Evolutionary conservation across 2,113 vertebrate species (phyloP), one percentile per base, ranked within the genome.

Genomic region (Halcyon senegalensis): DNA sequence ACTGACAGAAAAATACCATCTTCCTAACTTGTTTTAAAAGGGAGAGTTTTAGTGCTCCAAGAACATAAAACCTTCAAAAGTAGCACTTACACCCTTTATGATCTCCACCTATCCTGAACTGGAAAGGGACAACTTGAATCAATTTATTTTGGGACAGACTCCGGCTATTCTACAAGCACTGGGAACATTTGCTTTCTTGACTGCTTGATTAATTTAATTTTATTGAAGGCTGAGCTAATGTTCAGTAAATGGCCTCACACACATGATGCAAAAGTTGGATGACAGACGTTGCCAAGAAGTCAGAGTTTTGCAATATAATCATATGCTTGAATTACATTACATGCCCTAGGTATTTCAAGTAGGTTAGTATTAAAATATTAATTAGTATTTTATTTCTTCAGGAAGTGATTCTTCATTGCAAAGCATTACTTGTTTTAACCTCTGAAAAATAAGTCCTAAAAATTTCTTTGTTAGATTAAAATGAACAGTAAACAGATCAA

Each of bases 181-280:
- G 27, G 30, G 74, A 82, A 58, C 25, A 30, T 39, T n/a, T 17
- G 6, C 15, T 78, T 77, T 8, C 35, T 78, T 79, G n/a, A 8
- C 43, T 44, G 7, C 16, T 31, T 67, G 25, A 33, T 41, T 48
- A 25, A 87, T 70, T 93, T 83, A 25, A 85, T 70, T 93, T 83
- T 84, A 41, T 62, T 84, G 53, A 58, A 87, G 48, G 30, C 21
- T 64, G 43, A 83, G 33, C 10, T 35, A 74, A 35, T 13, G 10
- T 39, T 81, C 44, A 60, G 9, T 74, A 81, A 78, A 48, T 2
- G 16, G 51, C 56, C 27, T 84, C 18, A 7, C 41, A 69, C 10
- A 7, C 2, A 2, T n/a, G 35, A 77, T 0, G 1, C 21, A 55
- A 13, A 48, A 84, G 31, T 2, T 70, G 50, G 16, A 77, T 51